phyloP scores from a whole-genome alignment of 1,140 invertebrate genomes.

The Magallana ariakensis region DNA sequence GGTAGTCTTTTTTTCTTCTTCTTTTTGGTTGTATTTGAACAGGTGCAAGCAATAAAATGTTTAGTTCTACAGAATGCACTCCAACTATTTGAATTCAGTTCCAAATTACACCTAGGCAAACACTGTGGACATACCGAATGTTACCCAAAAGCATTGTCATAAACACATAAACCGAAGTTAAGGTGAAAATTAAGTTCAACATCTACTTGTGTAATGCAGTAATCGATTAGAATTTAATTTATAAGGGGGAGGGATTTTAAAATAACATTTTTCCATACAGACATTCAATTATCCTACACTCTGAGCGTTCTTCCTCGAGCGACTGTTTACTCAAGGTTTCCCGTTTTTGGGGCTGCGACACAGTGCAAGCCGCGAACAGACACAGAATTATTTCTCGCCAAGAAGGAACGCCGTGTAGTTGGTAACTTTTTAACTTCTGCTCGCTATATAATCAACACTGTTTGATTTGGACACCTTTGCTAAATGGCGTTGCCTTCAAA shows the following conservation, averaged over 20 bases:
- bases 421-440: constrained; percentile 22
- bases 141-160: constrained; percentile 6
- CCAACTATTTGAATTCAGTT: constrained; percentile 31
- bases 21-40: constrained; percentile 4
- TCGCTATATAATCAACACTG: not conserved
- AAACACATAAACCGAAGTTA: constrained; percentile 23
- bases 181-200: constrained; percentile 38
- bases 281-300: constrained; percentile 28
- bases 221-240: constrained; percentile 39
- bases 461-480: not conserved
- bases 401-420: not conserved
- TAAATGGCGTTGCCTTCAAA: constrained; percentile 14
- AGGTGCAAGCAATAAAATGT: constrained; percentile 23
- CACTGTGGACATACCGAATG: constrained; percentile 22
- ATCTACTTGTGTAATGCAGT: constrained; percentile 24
- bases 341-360: not conserved
- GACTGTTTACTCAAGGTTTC: not conserved
- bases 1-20: constrained; percentile 31
- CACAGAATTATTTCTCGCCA: constrained; percentile 24
- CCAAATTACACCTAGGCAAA: constrained; percentile 36
- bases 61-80: constrained; percentile 16
- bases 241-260: constrained; percentile 30
- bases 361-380: constrained; percentile 2
- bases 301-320: constrained; percentile 8
- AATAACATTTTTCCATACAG: constrained; percentile 28